phyloP scores from a whole-genome alignment of 2,797 vertebrate species.

The Merluccius polli region DNA sequence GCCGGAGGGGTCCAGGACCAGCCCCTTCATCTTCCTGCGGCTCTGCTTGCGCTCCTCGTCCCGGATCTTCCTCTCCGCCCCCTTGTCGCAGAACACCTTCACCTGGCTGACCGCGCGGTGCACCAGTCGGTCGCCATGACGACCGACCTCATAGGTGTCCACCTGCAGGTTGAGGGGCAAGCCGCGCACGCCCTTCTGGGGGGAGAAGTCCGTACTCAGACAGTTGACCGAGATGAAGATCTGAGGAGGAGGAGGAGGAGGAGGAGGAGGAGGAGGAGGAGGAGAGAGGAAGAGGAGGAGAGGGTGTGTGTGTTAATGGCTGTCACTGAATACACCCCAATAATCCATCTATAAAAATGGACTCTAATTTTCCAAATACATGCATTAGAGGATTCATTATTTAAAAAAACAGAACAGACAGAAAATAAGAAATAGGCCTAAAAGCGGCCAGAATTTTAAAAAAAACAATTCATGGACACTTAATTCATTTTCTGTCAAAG shows the following conservation, averaged over 20 bases:
- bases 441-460: background rate
- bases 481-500: too few relatives aligned
- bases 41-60: conserved; percentile 82
- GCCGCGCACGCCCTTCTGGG: conserved; percentile 82
- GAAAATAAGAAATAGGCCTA: background rate
- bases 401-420: background rate
- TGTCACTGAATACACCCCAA: background rate
- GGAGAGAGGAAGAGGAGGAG: background rate
- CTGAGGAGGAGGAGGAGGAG: conserved; percentile 47
- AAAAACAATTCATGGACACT: background rate
- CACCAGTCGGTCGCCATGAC: conserved; percentile 75
- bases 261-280: background rate
- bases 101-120: conserved; percentile 82
- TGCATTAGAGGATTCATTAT: background rate
- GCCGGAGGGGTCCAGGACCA: conserved; percentile 16
- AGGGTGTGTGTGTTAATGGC: background rate
- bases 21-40: conserved; percentile 69
- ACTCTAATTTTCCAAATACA: background rate
- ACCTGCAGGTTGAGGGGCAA: conserved; percentile 79
- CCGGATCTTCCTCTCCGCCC: conserved; percentile 81
- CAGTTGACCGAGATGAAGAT: conserved; percentile 82
- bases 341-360: background rate
- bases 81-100: conserved; percentile 85
- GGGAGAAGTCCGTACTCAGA: conserved; percentile 82
- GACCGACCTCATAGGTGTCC: conserved; percentile 79